Conservation (phyloP, 2,888 invertebrate genomes). For the Zygogramma bicolorata region DNA sequence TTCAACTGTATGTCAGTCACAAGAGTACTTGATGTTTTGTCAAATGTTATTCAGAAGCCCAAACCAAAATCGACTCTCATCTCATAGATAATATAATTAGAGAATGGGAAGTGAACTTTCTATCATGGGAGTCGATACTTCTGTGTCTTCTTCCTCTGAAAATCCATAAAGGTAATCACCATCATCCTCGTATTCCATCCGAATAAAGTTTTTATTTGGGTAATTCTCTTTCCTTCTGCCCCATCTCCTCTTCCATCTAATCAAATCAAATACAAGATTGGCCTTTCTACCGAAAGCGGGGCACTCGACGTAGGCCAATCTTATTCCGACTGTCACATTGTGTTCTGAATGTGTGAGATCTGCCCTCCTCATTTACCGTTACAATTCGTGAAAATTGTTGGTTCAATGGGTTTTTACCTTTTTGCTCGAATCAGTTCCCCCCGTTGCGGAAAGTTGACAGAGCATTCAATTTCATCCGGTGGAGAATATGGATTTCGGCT, state of each 20-base stretch:
- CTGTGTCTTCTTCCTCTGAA: neutral
- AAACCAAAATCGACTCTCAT: too few species aligned
- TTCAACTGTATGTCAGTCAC: too few species aligned
- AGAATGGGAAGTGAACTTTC: too few species aligned
- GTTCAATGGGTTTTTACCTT: constrained; percentile 24
- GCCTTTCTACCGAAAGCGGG: constrained; percentile 22
- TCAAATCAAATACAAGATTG: constrained; percentile 36
- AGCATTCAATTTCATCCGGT: neutral
- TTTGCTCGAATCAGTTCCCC: neutral
- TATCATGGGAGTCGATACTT: neutral
- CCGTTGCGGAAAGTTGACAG: neutral
- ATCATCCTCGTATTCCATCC: neutral
- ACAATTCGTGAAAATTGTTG: constrained; percentile 19
- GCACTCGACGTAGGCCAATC: constrained; percentile 11
- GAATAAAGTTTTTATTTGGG: constrained; percentile 7
- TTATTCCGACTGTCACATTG: constrained; percentile 34
- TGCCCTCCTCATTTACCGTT: constrained; percentile 24
- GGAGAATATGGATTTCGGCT: neutral
- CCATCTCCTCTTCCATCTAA: constrained; percentile 18
- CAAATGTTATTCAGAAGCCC: too few species aligned
- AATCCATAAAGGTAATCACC: neutral
- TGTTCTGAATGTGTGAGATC: constrained; percentile 21
- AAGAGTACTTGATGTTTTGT: too few species aligned
- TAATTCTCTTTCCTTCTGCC: constrained; percentile 14
- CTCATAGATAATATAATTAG: too few species aligned